Evolutionary conservation across 2,888 invertebrate species (phyloP).

Genomic region (Aproaerema taeniolella): DNA sequence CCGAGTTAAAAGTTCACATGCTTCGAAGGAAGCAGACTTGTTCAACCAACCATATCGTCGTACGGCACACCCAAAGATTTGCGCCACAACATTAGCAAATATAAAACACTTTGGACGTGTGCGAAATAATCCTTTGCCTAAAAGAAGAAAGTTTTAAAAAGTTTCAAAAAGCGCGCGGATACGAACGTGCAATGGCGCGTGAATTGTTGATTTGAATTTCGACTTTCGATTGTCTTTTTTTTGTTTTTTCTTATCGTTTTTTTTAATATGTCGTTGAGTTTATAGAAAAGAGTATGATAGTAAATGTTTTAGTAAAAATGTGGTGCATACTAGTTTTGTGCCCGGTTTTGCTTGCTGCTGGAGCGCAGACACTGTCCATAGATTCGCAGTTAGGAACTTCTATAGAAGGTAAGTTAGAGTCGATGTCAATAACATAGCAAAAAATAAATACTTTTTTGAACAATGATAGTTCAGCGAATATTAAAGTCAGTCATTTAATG

Average conservation of each 20-base stretch:
- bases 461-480: too few species aligned
- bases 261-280: not conserved
- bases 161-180: not conserved
- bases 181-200: not conserved
- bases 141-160: not conserved
- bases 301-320: constrained; percentile 47
- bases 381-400: constrained; percentile 67
- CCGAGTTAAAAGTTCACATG: constrained; percentile 56
- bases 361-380: constrained; percentile 60
- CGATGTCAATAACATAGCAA: not conserved
- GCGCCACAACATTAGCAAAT: constrained; percentile 64
- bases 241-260: not conserved
- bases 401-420: constrained; percentile 52
- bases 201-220: not conserved
- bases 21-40: constrained; percentile 49
- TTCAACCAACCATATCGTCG: constrained; percentile 46
- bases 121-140: constrained; percentile 29
- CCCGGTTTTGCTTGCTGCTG: constrained; percentile 54
- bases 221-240: not conserved
- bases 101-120: constrained; percentile 31
- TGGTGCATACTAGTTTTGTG: constrained; percentile 52
- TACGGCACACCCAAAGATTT: constrained; percentile 57
- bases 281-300: constrained; percentile 25
- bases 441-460: too few species aligned
- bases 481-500: too few species aligned